Conservation (phyloP, 2,888 invertebrate genomes). For the Drosophila eohydei region DNA sequence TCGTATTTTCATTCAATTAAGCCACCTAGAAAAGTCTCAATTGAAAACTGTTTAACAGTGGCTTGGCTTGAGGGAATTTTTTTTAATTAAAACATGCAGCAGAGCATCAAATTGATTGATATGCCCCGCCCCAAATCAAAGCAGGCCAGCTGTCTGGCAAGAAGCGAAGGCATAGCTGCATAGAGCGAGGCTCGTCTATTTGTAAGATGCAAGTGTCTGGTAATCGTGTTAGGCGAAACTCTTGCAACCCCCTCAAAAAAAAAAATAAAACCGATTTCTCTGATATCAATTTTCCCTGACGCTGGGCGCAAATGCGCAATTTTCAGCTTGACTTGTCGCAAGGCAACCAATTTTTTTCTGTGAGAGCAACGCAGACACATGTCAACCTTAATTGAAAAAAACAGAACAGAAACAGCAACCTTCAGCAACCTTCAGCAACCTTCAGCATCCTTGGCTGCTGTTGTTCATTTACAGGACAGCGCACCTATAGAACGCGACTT, state of each 20-base stretch:
- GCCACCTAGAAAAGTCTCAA: not conserved
- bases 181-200: conserved; percentile 4
- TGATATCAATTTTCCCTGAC: conserved; percentile 28
- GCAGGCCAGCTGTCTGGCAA: conserved; percentile 41
- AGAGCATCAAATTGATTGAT: conserved; percentile 72
- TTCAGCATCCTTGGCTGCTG: conserved; percentile 25
- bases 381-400: conserved; percentile 76
- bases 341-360: conserved; percentile 61
- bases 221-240: conserved; percentile 49
- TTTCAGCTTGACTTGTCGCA: conserved; percentile 77
- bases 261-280: conserved; percentile 18
- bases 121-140: conserved; percentile 29
- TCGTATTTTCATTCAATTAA: not conserved
- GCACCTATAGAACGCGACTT: conserved; percentile 61
- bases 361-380: conserved; percentile 55
- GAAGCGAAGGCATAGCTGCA: conserved; percentile 24
- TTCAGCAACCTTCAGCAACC: conserved; percentile 45
- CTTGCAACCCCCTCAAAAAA: conserved; percentile 25
- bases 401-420: conserved; percentile 42
- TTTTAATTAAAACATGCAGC: conserved; percentile 61
- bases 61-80: conserved; percentile 30
- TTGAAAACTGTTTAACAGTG: conserved; percentile 2
- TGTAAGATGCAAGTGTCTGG: conserved; percentile 40
- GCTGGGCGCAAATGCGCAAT: conserved; percentile 72
- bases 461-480: conserved; percentile 76